These are phyloP conservation scores for Peromyscus aztecus DNA, from an alignment of 2,797 vertebrate genomes.

Conservation along the genomic window DNA sequence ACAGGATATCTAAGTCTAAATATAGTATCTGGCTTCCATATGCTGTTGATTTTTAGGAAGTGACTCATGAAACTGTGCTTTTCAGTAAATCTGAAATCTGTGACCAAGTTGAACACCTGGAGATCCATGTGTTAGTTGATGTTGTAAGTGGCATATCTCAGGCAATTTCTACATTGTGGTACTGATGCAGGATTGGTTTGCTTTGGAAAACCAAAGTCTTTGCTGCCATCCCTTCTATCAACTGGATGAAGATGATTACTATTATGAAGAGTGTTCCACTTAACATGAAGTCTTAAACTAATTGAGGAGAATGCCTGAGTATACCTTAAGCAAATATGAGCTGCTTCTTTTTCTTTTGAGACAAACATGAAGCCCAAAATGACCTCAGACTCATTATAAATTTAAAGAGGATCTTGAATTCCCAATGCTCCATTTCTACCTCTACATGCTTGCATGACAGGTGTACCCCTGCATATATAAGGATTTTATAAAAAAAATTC, in stretches of 20 bases:
- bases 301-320: not conserved
- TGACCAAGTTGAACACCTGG: accelerated
- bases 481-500: not conserved
- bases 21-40: not conserved
- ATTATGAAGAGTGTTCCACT: not conserved
- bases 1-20: not conserved
- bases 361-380: not conserved
- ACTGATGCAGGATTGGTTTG: not conserved
- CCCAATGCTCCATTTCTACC: not conserved
- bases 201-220: not conserved
- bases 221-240: not conserved
- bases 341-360: not conserved
- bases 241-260: not conserved
- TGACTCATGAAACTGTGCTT: not conserved
- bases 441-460: not conserved
- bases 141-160: not conserved
- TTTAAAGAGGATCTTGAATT: not conserved
- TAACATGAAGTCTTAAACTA: not conserved
- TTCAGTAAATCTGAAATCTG: not conserved
- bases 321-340: not conserved
- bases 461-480: not conserved
- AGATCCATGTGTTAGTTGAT: not conserved
- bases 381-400: not conserved
- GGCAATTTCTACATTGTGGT: not conserved
- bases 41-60: not conserved